phyloP scores from a whole-genome alignment of 2,113 vertebrate species.

The Porphyrio hochstetteri region DNA sequence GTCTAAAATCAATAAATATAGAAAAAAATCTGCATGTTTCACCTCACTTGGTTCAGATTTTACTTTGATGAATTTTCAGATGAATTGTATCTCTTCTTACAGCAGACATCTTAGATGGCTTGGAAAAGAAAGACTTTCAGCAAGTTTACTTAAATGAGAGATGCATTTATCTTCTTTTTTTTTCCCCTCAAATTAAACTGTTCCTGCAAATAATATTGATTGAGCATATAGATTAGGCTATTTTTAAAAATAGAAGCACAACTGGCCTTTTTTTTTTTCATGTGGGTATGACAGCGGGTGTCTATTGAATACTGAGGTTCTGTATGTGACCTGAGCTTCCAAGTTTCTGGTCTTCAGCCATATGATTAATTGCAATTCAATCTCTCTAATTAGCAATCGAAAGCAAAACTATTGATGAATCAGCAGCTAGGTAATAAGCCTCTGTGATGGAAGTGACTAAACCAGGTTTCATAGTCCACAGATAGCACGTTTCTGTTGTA shows the following conservation, averaged over 20 bases:
- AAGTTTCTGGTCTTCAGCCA: not conserved
- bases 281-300: not conserved
- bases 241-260: not conserved
- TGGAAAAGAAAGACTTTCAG: not conserved
- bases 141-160: not conserved
- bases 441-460: not conserved
- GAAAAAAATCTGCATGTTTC: not conserved
- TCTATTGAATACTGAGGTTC: not conserved
- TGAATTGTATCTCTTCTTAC: not conserved
- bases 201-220: not conserved
- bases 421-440: not conserved
- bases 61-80: not conserved
- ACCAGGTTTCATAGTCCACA: not conserved
- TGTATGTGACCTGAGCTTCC: not conserved
- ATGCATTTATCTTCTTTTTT: not conserved
- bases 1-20: not conserved
- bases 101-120: not conserved
- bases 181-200: not conserved
- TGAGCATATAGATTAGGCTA: not conserved
- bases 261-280: not conserved
- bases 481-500: fast-evolving
- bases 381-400: not conserved
- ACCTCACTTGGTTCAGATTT: not conserved
- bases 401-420: not conserved
- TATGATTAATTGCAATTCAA: not conserved